phyloP scores from a whole-genome alignment of 2,888 invertebrate genomes.

The Aleiodes testaceus region DNA sequence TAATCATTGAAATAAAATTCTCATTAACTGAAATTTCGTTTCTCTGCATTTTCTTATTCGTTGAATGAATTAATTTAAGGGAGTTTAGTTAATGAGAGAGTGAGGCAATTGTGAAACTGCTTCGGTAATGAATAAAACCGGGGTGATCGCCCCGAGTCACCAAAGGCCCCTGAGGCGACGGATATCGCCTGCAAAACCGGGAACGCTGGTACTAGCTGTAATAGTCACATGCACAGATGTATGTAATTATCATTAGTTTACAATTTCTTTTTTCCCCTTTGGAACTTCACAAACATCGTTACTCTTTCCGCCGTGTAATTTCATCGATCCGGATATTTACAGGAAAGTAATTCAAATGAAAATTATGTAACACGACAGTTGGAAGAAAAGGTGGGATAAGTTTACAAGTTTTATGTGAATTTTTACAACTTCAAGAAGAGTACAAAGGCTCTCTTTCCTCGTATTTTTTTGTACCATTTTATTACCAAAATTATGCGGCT shows the following conservation, averaged over 20 bases:
- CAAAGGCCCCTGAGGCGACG: not conserved
- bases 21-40: too few relatives aligned
- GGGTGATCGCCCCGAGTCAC: not conserved
- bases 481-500: constrained; percentile 25
- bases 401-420: too few relatives aligned
- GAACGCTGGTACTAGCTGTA: constrained; percentile 2
- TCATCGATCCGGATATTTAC: constrained; percentile 11
- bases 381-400: too few relatives aligned
- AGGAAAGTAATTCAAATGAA: too few relatives aligned
- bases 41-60: too few relatives aligned
- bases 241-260: constrained; percentile 1
- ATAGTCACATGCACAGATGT: constrained; percentile 11
- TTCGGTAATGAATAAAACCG: constrained; percentile 3
- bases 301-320: too few relatives aligned
- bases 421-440: constrained; percentile 7
- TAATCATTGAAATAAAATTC: not conserved
- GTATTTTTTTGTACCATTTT: constrained; percentile 4
- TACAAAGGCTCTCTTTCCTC: not conserved
- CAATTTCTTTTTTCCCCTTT: not conserved
- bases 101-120: not conserved
- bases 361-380: too few relatives aligned
- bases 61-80: constrained; percentile 8
- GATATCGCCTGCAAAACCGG: too few relatives aligned
- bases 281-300: not conserved
- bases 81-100: not conserved